Evolutionary conservation across 2,797 vertebrate species (phyloP).

Genomic region (Syncerus caffer): DNA sequence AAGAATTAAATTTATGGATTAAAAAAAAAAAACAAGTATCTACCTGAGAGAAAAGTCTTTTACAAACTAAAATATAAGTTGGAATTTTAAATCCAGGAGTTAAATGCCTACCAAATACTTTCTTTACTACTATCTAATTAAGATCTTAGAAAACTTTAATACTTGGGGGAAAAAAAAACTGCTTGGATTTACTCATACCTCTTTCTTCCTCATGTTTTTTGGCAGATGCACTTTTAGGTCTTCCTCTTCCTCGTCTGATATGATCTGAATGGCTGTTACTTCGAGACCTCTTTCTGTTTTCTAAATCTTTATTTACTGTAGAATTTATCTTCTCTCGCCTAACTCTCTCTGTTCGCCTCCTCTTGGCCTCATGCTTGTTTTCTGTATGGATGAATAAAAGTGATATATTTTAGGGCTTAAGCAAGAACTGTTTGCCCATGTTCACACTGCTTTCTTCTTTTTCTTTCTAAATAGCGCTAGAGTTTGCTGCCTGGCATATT

Average conservation of each 20-base stretch:
- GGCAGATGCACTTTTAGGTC: constrained; percentile 92
- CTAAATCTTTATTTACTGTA: constrained; percentile 90
- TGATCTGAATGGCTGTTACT: constrained; percentile 95
- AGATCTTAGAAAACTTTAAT: background rate
- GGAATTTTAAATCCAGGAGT: constrained; percentile 1
- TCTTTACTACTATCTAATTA: constrained; percentile 32
- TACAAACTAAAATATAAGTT: constrained; percentile 9
- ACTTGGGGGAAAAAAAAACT: constrained; percentile 16
- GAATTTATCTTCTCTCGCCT: constrained; percentile 93
- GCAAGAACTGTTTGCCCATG: constrained; percentile 18
- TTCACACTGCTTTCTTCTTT: background rate
- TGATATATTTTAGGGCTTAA: constrained; percentile 50
- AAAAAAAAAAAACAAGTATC: background rate
- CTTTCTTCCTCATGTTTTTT: constrained; percentile 97
- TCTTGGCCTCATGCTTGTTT: constrained; percentile 92
- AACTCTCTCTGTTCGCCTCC: constrained; percentile 94
- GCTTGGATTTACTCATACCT: constrained; percentile 85
- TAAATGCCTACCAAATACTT: background rate
- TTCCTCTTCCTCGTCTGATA: constrained; percentile 92
- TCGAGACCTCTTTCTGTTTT: constrained; percentile 92
- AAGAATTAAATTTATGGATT: background rate
- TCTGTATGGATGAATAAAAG: constrained; percentile 85
- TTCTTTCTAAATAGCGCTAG: constrained; percentile 33
- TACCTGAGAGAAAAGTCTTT: constrained; percentile 43
- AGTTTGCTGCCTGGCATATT: constrained; percentile 42